phyloP scores from a whole-genome alignment of 2,113 vertebrate genomes.

The Euleptes europaea region DNA sequence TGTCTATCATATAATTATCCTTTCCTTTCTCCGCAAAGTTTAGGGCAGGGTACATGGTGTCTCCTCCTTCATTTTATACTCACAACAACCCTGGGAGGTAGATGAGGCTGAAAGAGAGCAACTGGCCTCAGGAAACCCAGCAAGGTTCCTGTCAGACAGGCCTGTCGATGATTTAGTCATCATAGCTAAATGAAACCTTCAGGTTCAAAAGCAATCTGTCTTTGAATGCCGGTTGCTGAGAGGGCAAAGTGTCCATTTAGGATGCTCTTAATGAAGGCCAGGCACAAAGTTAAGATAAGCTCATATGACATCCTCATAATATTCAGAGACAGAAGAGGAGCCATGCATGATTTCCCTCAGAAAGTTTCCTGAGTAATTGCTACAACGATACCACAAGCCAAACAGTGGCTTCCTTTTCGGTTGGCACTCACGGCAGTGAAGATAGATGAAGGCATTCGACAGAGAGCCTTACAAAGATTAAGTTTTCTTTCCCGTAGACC shows the following conservation, averaged over 20 bases:
- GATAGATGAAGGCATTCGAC: conserved; percentile 6
- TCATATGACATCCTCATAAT: background rate
- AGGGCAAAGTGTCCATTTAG: background rate
- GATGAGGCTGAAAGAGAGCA: too few relatives aligned
- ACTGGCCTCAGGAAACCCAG: too few relatives aligned
- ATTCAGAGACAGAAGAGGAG: background rate
- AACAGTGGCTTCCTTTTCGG: background rate
- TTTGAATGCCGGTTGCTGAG: too few relatives aligned
- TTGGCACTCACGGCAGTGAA: background rate
- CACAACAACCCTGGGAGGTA: too few relatives aligned
- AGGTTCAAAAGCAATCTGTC: too few relatives aligned
- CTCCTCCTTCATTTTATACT: too few relatives aligned
- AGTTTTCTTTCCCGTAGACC: conserved; percentile 3
- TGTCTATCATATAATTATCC: too few relatives aligned
- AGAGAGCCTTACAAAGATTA: background rate
- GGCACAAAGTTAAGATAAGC: rapidly evolving
- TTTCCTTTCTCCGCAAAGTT: too few relatives aligned
- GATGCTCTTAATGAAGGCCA: background rate
- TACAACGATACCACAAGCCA: conserved; percentile 6
- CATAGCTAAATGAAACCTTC: too few relatives aligned
- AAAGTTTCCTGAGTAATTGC: conserved; percentile 37
- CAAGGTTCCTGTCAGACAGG: too few relatives aligned
- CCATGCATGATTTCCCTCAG: conserved; percentile 35
- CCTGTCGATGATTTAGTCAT: too few relatives aligned
- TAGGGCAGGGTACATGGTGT: too few relatives aligned